Percentiles rank a stretch among this genome's conserved stretches.
Conservation (phyloP, 2,113 vertebrate genomes). For the Ctenodactylus gundi region DNA sequence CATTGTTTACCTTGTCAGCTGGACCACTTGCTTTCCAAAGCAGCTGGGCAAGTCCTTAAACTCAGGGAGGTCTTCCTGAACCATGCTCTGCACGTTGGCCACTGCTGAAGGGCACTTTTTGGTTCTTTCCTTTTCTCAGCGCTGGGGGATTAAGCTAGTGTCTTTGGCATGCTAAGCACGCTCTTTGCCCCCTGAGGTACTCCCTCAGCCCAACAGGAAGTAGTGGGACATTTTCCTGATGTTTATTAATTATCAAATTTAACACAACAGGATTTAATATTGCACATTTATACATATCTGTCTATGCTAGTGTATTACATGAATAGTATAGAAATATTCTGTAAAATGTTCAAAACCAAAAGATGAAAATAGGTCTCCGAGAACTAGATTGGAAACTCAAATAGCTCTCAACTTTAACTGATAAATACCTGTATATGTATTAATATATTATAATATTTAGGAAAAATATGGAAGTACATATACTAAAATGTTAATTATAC, state of each 20-base stretch:
- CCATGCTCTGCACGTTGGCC: neutral
- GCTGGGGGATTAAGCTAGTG: too few relatives aligned
- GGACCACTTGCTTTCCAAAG: neutral
- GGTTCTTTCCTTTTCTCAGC: too few relatives aligned
- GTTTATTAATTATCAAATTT: neutral
- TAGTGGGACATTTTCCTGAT: neutral
- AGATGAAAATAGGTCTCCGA: neutral
- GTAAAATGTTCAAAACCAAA: neutral
- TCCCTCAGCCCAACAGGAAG: neutral
- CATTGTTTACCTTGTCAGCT: neutral
- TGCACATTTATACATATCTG: neutral
- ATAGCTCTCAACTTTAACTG: neutral
- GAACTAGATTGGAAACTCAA: neutral
- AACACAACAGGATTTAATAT: neutral
- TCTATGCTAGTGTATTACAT: neutral
- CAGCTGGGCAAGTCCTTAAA: neutral
- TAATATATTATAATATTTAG: neutral
- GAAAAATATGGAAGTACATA: neutral
- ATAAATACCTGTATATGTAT: neutral
- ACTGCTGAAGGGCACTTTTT: neutral
- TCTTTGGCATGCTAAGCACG: neutral
- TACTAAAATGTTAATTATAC: neutral
- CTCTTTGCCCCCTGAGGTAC: neutral
- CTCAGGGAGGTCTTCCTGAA: neutral
- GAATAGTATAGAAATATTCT: neutral